Percentiles rank a stretch among this genome's conserved stretches.
These are phyloP conservation scores for Gallinago solitaria DNA, from an alignment of 2,797 vertebrate genomes.

Conservation along the genomic window DNA sequence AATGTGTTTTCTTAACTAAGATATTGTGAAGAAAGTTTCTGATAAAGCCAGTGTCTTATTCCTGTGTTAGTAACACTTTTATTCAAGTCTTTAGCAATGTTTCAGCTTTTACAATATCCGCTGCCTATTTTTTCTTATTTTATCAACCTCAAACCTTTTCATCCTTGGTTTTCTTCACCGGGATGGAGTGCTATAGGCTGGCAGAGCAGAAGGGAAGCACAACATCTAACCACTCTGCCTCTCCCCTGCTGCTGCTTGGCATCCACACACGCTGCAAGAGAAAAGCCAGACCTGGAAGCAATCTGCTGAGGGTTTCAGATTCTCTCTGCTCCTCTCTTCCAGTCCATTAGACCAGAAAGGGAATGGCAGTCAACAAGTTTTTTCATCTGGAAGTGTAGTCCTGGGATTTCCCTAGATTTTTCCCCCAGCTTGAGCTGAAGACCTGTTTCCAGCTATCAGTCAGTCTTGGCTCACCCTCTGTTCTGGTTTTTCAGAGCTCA, in stretches of 20 bases:
- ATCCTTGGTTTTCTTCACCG: background rate
- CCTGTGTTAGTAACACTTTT: background rate
- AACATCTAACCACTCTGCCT: constrained; percentile 1
- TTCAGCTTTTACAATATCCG: background rate
- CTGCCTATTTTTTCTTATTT: background rate
- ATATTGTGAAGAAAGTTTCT: background rate
- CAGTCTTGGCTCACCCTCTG: background rate
- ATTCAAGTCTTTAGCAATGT: background rate
- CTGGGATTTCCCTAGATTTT: constrained; percentile 40
- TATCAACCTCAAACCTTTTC: background rate
- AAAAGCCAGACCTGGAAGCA: constrained; percentile 52
- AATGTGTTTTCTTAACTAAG: background rate
- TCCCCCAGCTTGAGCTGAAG: background rate
- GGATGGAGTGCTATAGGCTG: background rate
- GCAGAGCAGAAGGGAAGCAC: constrained; percentile 18
- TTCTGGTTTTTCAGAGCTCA: constrained; percentile 13
- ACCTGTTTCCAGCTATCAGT: background rate
- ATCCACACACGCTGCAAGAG: constrained; percentile 10
- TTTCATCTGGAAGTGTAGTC: constrained; percentile 8
- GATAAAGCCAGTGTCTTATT: background rate
- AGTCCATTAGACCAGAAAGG: constrained; percentile 51
- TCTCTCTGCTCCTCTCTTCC: constrained; percentile 52
- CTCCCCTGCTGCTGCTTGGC: constrained; percentile 62
- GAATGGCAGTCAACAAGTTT: constrained; percentile 42
- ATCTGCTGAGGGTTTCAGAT: constrained; percentile 61